Conservation (phyloP, 2,113 vertebrate genomes). For the Pampusana beccarii region DNA sequence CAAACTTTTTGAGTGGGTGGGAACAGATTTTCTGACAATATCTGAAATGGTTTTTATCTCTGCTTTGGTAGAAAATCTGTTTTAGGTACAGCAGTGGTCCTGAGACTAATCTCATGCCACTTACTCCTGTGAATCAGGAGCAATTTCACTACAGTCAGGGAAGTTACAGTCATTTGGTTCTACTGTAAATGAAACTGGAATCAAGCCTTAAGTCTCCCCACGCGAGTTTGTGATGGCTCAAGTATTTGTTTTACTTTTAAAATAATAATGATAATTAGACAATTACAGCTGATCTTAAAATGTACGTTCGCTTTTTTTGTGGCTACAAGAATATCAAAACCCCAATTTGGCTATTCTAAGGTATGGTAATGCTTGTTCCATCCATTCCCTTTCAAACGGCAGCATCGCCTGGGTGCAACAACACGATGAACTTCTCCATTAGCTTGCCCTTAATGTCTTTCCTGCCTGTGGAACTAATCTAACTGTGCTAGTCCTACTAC, state of each 20-base stretch:
- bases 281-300: slow-evolving; percentile 39
- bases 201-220: slow-evolving; percentile 58
- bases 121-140: not conserved
- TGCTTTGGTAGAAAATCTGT: slow-evolving; percentile 61
- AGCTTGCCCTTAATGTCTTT: slow-evolving; percentile 69
- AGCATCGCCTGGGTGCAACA: slow-evolving; percentile 22
- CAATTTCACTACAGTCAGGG: slow-evolving; percentile 23
- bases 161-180: slow-evolving; percentile 22
- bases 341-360: not conserved
- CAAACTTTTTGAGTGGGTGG: slow-evolving; percentile 18
- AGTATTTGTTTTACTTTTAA: slow-evolving; percentile 45
- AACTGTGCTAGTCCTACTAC: slow-evolving; percentile 67
- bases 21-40: slow-evolving; percentile 64
- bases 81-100: slow-evolving; percentile 21
- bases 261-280: not conserved
- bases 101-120: not conserved
- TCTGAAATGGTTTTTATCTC: slow-evolving; percentile 50
- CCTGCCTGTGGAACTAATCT: slow-evolving; percentile 74
- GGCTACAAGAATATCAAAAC: slow-evolving; percentile 28
- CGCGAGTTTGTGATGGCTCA: slow-evolving; percentile 42
- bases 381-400: slow-evolving; percentile 47
- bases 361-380: slow-evolving; percentile 34
- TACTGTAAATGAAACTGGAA: slow-evolving; percentile 34
- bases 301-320: not conserved
- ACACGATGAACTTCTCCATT: slow-evolving; percentile 46